Evolutionary conservation across 1,140 invertebrate genomes (phyloP).

Genomic region (Lepidurus apus): DNA sequence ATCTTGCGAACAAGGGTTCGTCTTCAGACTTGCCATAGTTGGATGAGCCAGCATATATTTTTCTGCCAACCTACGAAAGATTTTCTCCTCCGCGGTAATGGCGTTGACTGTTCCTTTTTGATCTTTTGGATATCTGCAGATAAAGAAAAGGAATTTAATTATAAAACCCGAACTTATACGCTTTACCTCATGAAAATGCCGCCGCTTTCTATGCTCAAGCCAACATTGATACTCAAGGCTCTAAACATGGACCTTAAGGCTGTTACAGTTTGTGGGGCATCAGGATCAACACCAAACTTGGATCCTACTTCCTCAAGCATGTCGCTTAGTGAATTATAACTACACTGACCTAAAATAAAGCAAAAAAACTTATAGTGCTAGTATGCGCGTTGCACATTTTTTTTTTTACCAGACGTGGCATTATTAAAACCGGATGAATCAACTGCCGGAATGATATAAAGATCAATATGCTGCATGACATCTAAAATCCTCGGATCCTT

Average conservation of each 20-base stretch:
- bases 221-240: slow-evolving; percentile 45
- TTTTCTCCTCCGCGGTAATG: background rate
- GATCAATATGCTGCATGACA: slow-evolving; percentile 62
- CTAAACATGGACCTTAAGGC: slow-evolving; percentile 35
- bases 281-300: slow-evolving; percentile 36
- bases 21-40: background rate
- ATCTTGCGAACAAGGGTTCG: background rate
- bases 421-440: background rate
- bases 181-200: slow-evolving; percentile 52
- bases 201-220: slow-evolving; percentile 59
- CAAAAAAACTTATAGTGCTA: background rate
- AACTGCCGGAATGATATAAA: slow-evolving; percentile 62
- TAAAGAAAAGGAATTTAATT: background rate
- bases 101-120: background rate
- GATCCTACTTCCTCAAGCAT: slow-evolving; percentile 33
- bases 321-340: background rate
- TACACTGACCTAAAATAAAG: slow-evolving; percentile 8
- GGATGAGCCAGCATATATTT: slow-evolving; percentile 4
- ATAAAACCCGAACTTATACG: slow-evolving; percentile 31
- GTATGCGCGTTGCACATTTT: background rate
- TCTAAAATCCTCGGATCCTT: slow-evolving; percentile 57
- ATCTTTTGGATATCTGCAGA: background rate
- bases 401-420: background rate
- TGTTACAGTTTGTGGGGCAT: slow-evolving; percentile 34
- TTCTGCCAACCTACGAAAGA: background rate